phyloP scores from a whole-genome alignment of 2,113 vertebrate species.

The Manacus vitellinus region DNA sequence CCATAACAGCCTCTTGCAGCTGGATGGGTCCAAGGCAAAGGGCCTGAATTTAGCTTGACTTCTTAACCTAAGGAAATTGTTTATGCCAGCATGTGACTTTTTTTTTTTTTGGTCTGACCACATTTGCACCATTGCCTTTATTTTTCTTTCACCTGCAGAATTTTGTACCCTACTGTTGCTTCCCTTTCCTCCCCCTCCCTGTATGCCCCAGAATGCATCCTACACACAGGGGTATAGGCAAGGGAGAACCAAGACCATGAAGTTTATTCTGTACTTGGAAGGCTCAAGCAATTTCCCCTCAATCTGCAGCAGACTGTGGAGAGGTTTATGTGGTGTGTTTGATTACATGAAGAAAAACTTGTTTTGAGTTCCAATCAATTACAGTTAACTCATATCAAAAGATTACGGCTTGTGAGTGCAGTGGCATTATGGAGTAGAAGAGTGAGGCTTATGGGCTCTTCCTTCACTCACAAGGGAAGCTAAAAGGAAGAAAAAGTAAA shows the following conservation, averaged over 20 bases:
- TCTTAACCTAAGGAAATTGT: neutral
- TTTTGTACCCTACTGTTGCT: neutral
- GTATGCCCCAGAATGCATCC: neutral
- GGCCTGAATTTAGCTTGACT: neutral
- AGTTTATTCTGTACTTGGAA: neutral
- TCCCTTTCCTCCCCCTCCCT: neutral
- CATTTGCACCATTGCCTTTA: neutral
- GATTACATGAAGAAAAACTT: neutral
- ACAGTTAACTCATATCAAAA: neutral
- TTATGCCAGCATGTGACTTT: neutral
- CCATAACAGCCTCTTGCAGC: neutral
- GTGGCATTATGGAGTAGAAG: neutral
- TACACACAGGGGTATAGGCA: rapidly evolving
- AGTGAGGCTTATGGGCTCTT: neutral
- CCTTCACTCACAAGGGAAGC: neutral
- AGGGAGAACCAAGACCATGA: neutral
- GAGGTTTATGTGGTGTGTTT: neutral
- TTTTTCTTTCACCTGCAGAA: neutral
- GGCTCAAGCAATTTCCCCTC: neutral
- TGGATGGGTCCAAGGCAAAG: neutral
- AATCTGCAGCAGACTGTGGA: neutral
- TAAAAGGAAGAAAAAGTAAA: neutral
- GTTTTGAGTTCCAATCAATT: neutral
- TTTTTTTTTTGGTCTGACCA: neutral
- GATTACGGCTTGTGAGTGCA: neutral